Conservation (phyloP, 2,888 invertebrate species). For the Norana najaformis region DNA sequence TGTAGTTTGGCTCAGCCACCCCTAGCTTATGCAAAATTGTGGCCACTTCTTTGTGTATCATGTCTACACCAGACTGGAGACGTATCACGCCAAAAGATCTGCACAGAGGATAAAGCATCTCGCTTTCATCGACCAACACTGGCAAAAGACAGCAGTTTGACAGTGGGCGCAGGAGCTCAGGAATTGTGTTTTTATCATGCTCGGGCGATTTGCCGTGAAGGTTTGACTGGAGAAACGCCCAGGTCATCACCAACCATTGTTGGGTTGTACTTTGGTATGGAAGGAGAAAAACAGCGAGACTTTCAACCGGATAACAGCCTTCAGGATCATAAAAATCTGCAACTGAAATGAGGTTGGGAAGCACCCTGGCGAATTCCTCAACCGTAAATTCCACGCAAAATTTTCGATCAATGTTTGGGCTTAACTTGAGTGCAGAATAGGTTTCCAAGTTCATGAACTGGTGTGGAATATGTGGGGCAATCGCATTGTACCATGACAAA, state of each 20-base stretch:
- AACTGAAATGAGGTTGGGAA: conserved; percentile 36
- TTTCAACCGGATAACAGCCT: neutral
- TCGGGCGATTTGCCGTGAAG: neutral
- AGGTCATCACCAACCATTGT: conserved; percentile 8
- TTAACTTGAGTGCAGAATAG: conserved; percentile 31
- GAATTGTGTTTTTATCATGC: conserved; percentile 21
- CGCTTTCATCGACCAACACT: neutral
- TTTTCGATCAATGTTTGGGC: conserved; percentile 16
- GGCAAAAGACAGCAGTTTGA: conserved; percentile 45
- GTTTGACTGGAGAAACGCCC: conserved; percentile 1
- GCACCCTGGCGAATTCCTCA: conserved; percentile 38
- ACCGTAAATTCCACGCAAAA: conserved; percentile 42
- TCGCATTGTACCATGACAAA: conserved; percentile 38
- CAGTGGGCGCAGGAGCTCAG: conserved; percentile 37
- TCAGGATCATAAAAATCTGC: neutral
- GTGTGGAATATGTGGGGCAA: conserved; percentile 41
- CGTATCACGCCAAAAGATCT: conserved; percentile 9
- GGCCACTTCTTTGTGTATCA: neutral
- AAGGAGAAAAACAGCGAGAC: neutral
- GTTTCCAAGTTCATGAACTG: conserved; percentile 43
- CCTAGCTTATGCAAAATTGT: neutral
- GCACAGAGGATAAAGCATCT: neutral
- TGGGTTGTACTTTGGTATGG: neutral
- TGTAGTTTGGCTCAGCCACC: neutral
- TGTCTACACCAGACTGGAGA: too few species aligned